Evolutionary conservation across 2,888 invertebrate species (phyloP).

Genomic region (Idaea biselata): DNA sequence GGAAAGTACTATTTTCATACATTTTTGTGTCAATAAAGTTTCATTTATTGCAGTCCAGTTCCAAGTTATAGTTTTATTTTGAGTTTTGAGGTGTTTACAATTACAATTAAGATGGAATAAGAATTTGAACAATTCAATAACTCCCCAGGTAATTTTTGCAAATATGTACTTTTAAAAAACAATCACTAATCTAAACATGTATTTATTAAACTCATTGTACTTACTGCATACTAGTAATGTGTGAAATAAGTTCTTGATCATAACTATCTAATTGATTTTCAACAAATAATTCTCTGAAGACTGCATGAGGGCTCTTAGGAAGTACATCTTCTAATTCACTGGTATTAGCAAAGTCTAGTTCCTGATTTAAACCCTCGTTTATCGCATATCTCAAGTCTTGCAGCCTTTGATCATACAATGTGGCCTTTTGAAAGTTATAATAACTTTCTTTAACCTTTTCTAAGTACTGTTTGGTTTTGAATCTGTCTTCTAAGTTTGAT

Average conservation of each 20-base stretch:
- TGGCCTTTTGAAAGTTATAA: slow-evolving; percentile 72
- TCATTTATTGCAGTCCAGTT: no score
- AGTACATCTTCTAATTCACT: slow-evolving; percentile 30
- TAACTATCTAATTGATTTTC: slow-evolving; percentile 67
- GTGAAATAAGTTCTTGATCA: slow-evolving; percentile 67
- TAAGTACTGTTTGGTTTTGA: slow-evolving; percentile 60
- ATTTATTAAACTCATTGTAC: slow-evolving; percentile 32
- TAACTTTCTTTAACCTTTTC: slow-evolving; percentile 72
- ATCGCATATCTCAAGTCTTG: slow-evolving; percentile 73
- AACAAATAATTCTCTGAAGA: slow-evolving; percentile 67
- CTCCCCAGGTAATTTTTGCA: no score
- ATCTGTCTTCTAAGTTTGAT: slow-evolving; percentile 52
- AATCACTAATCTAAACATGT: neutral
- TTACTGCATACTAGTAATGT: slow-evolving; percentile 68
- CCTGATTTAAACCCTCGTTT: slow-evolving; percentile 70
- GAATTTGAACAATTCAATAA: no score
- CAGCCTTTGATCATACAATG: slow-evolving; percentile 69
- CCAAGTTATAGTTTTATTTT: no score
- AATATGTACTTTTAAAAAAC: neutral
- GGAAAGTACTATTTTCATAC: no score
- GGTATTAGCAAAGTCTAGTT: slow-evolving; percentile 50
- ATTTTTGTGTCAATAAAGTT: no score
- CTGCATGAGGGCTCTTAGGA: slow-evolving; percentile 67
- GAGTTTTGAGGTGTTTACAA: no score
- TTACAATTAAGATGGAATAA: no score